Base-by-base conservation (phyloP, 2,797 vertebrate genomes). In the Anisognathus igniventris region DNA sequence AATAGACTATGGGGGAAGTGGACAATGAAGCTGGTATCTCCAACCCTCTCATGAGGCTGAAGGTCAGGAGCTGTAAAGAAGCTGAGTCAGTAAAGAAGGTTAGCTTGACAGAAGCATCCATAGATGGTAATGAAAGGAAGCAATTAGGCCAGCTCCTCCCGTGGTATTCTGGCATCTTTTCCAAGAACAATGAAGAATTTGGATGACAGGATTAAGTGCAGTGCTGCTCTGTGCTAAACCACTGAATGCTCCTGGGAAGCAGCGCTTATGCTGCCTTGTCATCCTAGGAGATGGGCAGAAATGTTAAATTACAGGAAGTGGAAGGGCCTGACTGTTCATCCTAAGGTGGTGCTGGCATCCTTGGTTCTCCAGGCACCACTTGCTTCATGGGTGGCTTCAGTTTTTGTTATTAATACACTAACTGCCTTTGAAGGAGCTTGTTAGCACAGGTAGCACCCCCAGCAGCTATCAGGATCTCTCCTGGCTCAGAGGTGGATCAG, bases 71-170 rank as follows among this genome's bases (percentile, higher is more conserved):
- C 73, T 90, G 54, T 92, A 90, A 94, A 91, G 82, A 75, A 92
- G 74, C 44, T 70, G 17, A 75, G 82, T 60, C 72, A 81, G 85
- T 72, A 77, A 68, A 90, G 73, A 40, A 95, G 70, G 39, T 77
- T 90, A 81, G 90, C 73, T 84, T 96, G 94, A 94, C 93, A 96
- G 94, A 95, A 81, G 88, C 90, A 88, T 58, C 94, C 96, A 93
- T 94, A 96, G 95, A 96, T 93, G 96, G 96, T 95, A 91, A 96
- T 51, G 76, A 93, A 96, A 94, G 93, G 92, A 96, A 95, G 76
- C 79, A 90, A 93, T 94, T 81, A 95, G 73, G 40, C 56, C 79
- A 92, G 93, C 86, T 95, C 88, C 73, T 94, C 70, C 44, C 9
- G 0, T 8, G 62, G 73, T 86, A 92, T 95, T 85, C 88, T 90